Percentiles rank a stretch among this genome's conserved stretches.
Conservation (phyloP, 2,888 invertebrate species). For the Scrobipalpa costella region DNA sequence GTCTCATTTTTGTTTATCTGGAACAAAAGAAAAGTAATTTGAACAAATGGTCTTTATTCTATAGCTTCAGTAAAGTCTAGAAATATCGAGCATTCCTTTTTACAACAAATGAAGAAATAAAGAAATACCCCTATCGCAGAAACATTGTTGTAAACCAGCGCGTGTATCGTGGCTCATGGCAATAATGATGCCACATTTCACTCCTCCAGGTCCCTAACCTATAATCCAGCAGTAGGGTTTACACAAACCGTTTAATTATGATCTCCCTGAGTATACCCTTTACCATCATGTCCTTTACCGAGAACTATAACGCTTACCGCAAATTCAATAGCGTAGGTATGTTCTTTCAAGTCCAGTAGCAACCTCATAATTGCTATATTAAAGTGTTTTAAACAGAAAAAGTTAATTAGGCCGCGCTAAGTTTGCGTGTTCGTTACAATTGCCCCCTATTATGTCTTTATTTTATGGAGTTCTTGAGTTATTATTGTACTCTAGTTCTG, state of each 20-base stretch:
- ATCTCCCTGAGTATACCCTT: constrained; percentile 26
- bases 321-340: constrained; percentile 18
- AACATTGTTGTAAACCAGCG: background rate
- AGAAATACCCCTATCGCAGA: background rate
- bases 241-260: constrained; percentile 9
- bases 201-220: background rate
- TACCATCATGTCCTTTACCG: constrained; percentile 42
- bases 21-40: constrained; percentile 64
- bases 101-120: background rate
- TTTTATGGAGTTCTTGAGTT: constrained; percentile 43
- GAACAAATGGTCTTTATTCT: background rate
- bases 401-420: constrained; percentile 50
- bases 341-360: constrained; percentile 45
- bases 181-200: background rate
- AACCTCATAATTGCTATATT: constrained; percentile 48
- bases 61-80: background rate
- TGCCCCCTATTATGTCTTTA: constrained; percentile 61
- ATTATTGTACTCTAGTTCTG: constrained; percentile 15
- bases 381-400: constrained; percentile 47
- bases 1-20: constrained; percentile 58
- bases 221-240: constrained; percentile 3
- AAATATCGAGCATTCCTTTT: background rate
- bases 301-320: constrained; percentile 31
- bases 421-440: constrained; percentile 55
- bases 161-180: background rate